A percentile compares a stretch with the other conserved stretches of the same genome.
Evolutionary conservation across 2,797 vertebrate species (phyloP).

Genomic region (Microhierax caerulescens): DNA sequence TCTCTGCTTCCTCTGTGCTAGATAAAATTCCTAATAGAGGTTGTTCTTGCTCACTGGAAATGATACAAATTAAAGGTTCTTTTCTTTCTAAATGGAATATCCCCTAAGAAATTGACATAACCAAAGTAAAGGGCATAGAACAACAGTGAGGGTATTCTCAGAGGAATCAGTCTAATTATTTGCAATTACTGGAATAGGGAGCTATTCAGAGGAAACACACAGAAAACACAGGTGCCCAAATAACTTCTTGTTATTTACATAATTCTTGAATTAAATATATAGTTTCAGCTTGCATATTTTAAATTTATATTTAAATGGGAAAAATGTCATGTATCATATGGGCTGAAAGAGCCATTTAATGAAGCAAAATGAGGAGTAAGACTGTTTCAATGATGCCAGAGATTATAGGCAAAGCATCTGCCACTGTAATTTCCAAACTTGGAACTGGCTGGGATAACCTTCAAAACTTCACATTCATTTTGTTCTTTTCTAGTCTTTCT

Average conservation of each 20-base stretch:
- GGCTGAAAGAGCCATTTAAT: background rate
- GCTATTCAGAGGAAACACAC: background rate
- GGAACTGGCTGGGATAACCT: slow-evolving; percentile 11
- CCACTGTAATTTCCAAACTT: slow-evolving; percentile 1
- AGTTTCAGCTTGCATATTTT: background rate
- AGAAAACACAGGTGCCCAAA: background rate
- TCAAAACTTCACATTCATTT: slow-evolving; percentile 26
- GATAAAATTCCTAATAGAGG: background rate
- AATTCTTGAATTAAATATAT: background rate
- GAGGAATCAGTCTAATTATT: background rate
- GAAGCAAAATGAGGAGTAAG: background rate
- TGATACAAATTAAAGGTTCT: background rate
- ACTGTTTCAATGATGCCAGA: background rate
- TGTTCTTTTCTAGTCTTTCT: slow-evolving; percentile 18
- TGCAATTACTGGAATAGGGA: slow-evolving; percentile 1
- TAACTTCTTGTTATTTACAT: background rate
- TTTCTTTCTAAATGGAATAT: background rate
- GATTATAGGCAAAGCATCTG: slow-evolving; percentile 45
- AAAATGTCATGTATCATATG: background rate
- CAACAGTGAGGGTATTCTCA: background rate
- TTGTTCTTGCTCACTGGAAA: background rate
- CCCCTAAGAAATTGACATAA: background rate
- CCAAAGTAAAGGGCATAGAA: background rate
- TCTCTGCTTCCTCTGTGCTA: background rate
- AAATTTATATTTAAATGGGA: background rate